Conservation (phyloP, 1,140 invertebrate genomes). For the Bursaphelenchus mucronatus region DNA sequence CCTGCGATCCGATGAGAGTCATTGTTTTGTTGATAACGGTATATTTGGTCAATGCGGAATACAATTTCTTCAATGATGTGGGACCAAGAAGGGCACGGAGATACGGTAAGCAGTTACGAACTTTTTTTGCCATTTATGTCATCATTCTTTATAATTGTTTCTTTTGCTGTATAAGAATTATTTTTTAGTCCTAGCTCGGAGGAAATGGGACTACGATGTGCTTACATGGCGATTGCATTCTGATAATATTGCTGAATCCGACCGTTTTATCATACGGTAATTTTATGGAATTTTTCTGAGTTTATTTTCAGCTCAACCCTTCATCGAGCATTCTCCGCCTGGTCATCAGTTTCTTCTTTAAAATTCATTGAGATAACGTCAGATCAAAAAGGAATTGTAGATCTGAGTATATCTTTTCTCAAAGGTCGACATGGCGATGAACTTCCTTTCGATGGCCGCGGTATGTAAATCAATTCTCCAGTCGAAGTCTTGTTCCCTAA, state of each 20-base stretch:
- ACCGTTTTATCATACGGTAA: constrained; percentile 46
- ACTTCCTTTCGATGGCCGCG: constrained; percentile 54
- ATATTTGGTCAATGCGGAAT: background rate
- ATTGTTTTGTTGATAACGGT: background rate
- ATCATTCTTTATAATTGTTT: too few relatives aligned
- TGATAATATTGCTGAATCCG: constrained; percentile 31
- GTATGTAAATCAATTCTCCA: constrained; percentile 13
- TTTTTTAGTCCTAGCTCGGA: constrained; percentile 39
- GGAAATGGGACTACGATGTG: constrained; percentile 33
- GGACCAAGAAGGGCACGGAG: background rate
- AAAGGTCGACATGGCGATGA: constrained; percentile 50
- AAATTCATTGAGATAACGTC: constrained; percentile 42
- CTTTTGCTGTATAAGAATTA: background rate
- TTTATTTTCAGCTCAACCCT: constrained; percentile 55
- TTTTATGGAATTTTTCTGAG: constrained; percentile 19
- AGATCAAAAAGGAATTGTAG: constrained; percentile 17
- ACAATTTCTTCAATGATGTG: background rate
- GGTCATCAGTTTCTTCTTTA: constrained; percentile 47
- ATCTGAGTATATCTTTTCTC: constrained; percentile 45
- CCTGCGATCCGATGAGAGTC: background rate
- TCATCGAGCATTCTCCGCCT: constrained; percentile 53
- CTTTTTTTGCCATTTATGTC: constrained; percentile 1
- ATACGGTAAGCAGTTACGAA: constrained; percentile 18
- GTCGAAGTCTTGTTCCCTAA: background rate
- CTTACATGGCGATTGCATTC: constrained; percentile 39